Conservation (phyloP, 2,888 invertebrate genomes). For the Halictus quadricinctus region DNA sequence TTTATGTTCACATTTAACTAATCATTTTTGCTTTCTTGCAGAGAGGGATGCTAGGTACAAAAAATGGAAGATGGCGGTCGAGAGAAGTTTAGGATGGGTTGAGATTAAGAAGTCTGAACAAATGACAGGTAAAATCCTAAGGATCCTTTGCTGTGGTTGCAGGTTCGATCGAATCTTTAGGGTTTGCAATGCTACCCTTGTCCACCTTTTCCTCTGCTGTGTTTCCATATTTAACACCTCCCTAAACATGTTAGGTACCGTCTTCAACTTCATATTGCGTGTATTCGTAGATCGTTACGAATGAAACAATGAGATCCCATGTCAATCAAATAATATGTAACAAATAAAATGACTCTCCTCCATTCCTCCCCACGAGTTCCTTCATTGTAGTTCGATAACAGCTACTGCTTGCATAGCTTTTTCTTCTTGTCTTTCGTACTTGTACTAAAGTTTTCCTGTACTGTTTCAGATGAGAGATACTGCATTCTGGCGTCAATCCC, state of each 20-base stretch:
- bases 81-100: slow-evolving; percentile 95
- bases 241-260: background rate
- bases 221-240: background rate
- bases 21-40: slow-evolving; percentile 76
- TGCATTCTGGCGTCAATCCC: slow-evolving; percentile 91
- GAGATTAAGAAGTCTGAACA: slow-evolving; percentile 88
- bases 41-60: slow-evolving; percentile 93
- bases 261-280: slow-evolving; percentile 7
- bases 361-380: background rate
- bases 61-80: slow-evolving; percentile 98
- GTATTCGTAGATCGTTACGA: slow-evolving; percentile 47
- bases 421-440: background rate
- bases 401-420: background rate
- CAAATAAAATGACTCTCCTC: background rate
- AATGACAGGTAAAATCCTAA: slow-evolving; percentile 88
- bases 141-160: background rate
- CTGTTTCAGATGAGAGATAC: slow-evolving; percentile 89
- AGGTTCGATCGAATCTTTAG: slow-evolving; percentile 31
- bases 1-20: background rate
- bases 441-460: slow-evolving; percentile 70
- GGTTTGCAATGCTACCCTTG: background rate
- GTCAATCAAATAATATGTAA: background rate
- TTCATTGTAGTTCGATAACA: background rate
- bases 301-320: slow-evolving; percentile 18
- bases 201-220: slow-evolving; percentile 8